These are phyloP conservation scores for Macaria liturata DNA, from an alignment of 2,888 invertebrate species.

Conservation along the genomic window DNA sequence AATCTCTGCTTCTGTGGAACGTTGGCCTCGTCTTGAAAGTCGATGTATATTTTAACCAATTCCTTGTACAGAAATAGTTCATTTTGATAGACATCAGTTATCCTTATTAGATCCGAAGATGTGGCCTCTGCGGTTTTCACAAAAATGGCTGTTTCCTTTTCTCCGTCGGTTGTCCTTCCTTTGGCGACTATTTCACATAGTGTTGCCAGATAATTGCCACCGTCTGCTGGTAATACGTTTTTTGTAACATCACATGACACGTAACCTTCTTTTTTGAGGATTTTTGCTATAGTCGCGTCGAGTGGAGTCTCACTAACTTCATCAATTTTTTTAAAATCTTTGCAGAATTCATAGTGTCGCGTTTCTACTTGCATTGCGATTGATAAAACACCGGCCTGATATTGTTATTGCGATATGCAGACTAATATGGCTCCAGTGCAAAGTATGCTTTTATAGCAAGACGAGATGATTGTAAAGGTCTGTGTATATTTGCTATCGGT, in stretches of 20 bases:
- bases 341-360: conserved; percentile 12
- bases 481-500: conserved; percentile 1
- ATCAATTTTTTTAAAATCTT: conserved; percentile 2
- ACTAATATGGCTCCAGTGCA: neutral
- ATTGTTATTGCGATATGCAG: neutral
- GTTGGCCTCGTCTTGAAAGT: conserved; percentile 49
- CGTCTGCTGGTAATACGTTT: conserved; percentile 42
- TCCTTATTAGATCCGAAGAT: conserved; percentile 33
- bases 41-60: conserved; percentile 43
- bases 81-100: conserved; percentile 40
- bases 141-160: conserved; percentile 53
- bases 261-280: conserved; percentile 40
- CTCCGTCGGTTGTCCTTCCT: conserved; percentile 46
- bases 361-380: conserved; percentile 21
- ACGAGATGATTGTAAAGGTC: conserved; percentile 15
- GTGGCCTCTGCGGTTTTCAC: conserved; percentile 43
- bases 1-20: conserved; percentile 49
- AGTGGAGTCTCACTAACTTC: conserved; percentile 20
- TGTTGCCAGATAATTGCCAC: conserved; percentile 53
- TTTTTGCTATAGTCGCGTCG: conserved; percentile 32
- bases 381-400: neutral
- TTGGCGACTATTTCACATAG: conserved; percentile 50
- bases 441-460: conserved; percentile 14
- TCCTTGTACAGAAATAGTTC: conserved; percentile 54
- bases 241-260: conserved; percentile 37